Percentiles rank a stretch among this genome's conserved stretches.
These are phyloP conservation scores for Ganaspis sp. DNA, from an alignment of 1,140 invertebrate species.

Conservation along the genomic window DNA sequence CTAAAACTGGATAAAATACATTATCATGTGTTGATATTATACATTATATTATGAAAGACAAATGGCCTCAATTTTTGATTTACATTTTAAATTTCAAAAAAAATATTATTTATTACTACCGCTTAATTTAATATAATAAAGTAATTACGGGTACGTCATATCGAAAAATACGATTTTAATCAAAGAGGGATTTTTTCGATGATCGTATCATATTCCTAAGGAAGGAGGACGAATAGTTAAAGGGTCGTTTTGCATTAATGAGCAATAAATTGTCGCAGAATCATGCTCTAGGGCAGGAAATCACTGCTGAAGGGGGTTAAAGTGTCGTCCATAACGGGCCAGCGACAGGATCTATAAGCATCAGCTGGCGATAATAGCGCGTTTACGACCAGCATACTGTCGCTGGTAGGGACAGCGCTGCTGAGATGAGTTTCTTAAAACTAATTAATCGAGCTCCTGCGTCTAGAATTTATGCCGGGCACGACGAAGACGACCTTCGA, in stretches of 20 bases:
- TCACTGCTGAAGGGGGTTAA: constrained; percentile 43
- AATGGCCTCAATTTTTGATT: too few species aligned
- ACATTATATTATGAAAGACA: too few species aligned
- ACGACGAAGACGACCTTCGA: constrained; percentile 15
- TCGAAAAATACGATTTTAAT: neutral
- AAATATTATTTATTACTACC: neutral
- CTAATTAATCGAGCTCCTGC: constrained; percentile 55
- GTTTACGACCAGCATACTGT: constrained; percentile 55
- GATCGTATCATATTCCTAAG: neutral
- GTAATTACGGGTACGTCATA: neutral
- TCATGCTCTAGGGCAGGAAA: constrained; percentile 45
- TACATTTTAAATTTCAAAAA: neutral
- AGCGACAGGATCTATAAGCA: constrained; percentile 53
- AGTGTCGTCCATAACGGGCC: constrained; percentile 55
- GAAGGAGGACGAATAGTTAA: constrained; percentile 43
- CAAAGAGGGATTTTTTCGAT: neutral
- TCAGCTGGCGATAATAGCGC: constrained; percentile 59
- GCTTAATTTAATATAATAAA: constrained; percentile 5
- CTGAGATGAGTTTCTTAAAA: constrained; percentile 52
- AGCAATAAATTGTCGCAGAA: constrained; percentile 57
- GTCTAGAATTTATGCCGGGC: constrained; percentile 46
- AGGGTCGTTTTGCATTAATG: constrained; percentile 55
- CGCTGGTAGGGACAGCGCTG: constrained; percentile 28
- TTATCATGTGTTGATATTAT: too few species aligned
- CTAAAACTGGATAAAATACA: too few species aligned